Conservation (phyloP, 2,888 invertebrate species). For the Crossocerus cetratus region DNA sequence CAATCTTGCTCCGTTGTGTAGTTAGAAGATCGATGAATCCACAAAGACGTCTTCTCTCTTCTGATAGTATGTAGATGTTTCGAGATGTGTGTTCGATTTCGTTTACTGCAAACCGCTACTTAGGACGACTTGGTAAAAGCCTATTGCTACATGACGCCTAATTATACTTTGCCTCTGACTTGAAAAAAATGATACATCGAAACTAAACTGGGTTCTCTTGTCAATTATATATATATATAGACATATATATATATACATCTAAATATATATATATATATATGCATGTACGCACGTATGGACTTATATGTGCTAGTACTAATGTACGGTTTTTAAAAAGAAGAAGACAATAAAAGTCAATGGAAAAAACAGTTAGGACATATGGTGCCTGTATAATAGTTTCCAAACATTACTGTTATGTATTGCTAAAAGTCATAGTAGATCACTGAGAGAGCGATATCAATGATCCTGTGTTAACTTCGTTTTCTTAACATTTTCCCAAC, state of each 20-base stretch:
- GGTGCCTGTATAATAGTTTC: too few species aligned
- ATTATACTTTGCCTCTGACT: not conserved
- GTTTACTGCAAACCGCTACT: slow-evolving; percentile 43
- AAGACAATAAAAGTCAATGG: slow-evolving; percentile 17
- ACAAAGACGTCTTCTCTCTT: slow-evolving; percentile 60
- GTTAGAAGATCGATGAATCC: slow-evolving; percentile 61
- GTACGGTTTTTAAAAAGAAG: slow-evolving; percentile 27
- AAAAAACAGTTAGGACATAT: slow-evolving; percentile 3
- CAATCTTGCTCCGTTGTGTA: slow-evolving; percentile 72
- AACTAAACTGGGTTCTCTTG: slow-evolving; percentile 36
- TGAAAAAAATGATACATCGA: slow-evolving; percentile 8
- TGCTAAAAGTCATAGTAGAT: not conserved
- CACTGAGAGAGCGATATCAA: not conserved
- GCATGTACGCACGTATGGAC: slow-evolving; percentile 15
- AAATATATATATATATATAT: slow-evolving; percentile 35
- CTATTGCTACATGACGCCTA: slow-evolving; percentile 5
- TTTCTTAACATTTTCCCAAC: slow-evolving; percentile 27
- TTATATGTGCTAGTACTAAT: slow-evolving; percentile 9
- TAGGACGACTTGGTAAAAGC: slow-evolving; percentile 27
- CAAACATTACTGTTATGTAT: too few species aligned
- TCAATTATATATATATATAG: slow-evolving; percentile 39
- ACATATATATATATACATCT: slow-evolving; percentile 28
- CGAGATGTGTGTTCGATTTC: slow-evolving; percentile 15
- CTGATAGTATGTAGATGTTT: slow-evolving; percentile 26
- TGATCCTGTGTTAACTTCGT: not conserved